Evolutionary conservation across 2,888 invertebrate genomes (phyloP), one percentile per base, ranked within the genome.

Genomic region (Cantharis nigra): DNA sequence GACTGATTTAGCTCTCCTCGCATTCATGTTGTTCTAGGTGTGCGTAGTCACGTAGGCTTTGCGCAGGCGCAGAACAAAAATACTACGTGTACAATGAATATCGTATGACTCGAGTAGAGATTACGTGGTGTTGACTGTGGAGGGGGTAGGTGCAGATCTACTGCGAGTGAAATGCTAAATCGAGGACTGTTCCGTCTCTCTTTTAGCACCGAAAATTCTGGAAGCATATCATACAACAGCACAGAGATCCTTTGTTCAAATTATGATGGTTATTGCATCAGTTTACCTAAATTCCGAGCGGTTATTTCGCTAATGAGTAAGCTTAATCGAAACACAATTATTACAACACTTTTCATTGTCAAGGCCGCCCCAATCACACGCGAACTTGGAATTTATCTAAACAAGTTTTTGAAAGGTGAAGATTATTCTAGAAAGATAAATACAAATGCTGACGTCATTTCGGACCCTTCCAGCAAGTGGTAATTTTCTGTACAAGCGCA

Each of bases 21-120:
- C 63, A 62, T 28, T 33, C 30, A 30, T 72, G 65, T 71, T 63
- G 65, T 72, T 76, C 69, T 64, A 65, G 62, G 71, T 49, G 20
- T 69, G 69, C 71, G 69, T 74, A 73, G 82, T 81, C 83, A 83
- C 82, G 82, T 83, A 84, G 80, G 79, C 81, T 71, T 20, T n/a
- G 77, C 79, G 79, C 82, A 73, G 49, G 81, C 79, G 82, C 79
- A 70, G 23, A 67, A 67, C 65, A 26, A 67, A 67, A 23, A 67
- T 67, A 67, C 65, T 67, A 67, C 65, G 65, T 67, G 65, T 67
- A 67, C 65, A 26, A 23, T 23, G 65, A 67, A 67, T 67, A 67
- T 67, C 65, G 65, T 67, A 67, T 67, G 65, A 67, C 65, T 67
- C 20, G 65, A 23, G 23, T 67, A n/a, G 65, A 67, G 65, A 67